These are phyloP conservation scores for Megaceryle alcyon DNA, from an alignment of 2,797 vertebrate species.

Conservation along the genomic window DNA sequence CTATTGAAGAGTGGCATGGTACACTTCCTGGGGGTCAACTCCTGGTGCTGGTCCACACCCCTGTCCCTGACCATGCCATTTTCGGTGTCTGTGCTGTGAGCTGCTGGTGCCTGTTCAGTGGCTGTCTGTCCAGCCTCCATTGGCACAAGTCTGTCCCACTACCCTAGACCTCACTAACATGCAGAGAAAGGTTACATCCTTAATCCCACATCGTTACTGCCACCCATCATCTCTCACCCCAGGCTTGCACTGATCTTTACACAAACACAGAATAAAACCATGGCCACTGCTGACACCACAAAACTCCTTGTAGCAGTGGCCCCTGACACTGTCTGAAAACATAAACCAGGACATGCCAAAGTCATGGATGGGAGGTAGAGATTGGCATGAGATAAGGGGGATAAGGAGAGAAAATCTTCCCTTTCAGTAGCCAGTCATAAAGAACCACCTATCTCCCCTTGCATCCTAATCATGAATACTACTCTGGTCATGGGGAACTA, in stretches of 20 bases:
- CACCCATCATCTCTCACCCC: background rate
- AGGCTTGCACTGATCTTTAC: background rate
- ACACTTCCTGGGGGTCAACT: fast-evolving
- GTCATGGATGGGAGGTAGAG: background rate
- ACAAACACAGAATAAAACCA: background rate
- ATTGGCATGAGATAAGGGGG: background rate
- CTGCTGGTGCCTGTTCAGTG: background rate
- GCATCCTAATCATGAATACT: background rate
- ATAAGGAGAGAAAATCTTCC: background rate
- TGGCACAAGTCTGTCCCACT: background rate
- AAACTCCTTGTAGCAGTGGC: background rate
- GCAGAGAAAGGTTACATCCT: background rate
- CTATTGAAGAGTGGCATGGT: background rate
- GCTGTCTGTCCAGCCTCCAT: background rate
- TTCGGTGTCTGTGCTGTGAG: background rate
- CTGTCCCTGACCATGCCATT: background rate
- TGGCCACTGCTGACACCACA: background rate
- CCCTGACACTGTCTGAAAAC: background rate
- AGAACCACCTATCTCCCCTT: background rate
- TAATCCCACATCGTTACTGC: background rate
- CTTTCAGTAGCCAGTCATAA: background rate
- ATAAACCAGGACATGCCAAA: background rate
- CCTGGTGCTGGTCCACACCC: background rate
- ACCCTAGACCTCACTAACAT: background rate
- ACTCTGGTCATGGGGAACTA: background rate